Conservation (phyloP, 2,888 invertebrate genomes). For the Pegoplata infirma region DNA sequence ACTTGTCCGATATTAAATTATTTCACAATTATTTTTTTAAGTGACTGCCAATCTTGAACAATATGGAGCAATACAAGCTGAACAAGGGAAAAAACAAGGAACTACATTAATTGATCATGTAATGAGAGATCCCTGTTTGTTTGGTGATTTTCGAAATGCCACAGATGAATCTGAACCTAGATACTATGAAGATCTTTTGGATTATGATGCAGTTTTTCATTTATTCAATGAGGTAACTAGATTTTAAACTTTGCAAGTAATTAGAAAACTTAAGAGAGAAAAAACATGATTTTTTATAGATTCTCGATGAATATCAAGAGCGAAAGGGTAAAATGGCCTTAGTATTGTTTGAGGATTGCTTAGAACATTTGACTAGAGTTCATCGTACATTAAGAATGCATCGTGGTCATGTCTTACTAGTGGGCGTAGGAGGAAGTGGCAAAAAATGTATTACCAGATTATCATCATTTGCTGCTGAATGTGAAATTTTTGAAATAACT, state of each 20-base stretch:
- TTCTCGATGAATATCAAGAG: conserved; percentile 91
- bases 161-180: conserved; percentile 88
- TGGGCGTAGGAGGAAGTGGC: conserved; percentile 94
- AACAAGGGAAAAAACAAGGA: not conserved
- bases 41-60: conserved; percentile 3
- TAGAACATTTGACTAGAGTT: conserved; percentile 92
- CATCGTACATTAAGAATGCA: conserved; percentile 90
- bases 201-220: conserved; percentile 92
- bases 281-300: conserved; percentile 78
- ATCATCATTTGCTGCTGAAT: conserved; percentile 90
- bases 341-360: conserved; percentile 93
- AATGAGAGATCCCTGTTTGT: conserved; percentile 89
- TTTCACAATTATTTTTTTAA: not conserved
- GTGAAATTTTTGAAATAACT: conserved; percentile 89
- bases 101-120: conserved; percentile 82
- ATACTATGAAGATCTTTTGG: conserved; percentile 92
- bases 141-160: conserved; percentile 93
- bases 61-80: not conserved
- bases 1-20: not conserved
- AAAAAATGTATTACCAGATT: conserved; percentile 89
- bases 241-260: not conserved
- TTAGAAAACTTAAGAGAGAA: not conserved
- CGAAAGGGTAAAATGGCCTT: conserved; percentile 85
- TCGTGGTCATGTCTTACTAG: conserved; percentile 89
- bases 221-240: conserved; percentile 89